These are phyloP conservation scores for Vidua macroura DNA, from an alignment of 2,113 vertebrate genomes.

Conservation along the genomic window DNA sequence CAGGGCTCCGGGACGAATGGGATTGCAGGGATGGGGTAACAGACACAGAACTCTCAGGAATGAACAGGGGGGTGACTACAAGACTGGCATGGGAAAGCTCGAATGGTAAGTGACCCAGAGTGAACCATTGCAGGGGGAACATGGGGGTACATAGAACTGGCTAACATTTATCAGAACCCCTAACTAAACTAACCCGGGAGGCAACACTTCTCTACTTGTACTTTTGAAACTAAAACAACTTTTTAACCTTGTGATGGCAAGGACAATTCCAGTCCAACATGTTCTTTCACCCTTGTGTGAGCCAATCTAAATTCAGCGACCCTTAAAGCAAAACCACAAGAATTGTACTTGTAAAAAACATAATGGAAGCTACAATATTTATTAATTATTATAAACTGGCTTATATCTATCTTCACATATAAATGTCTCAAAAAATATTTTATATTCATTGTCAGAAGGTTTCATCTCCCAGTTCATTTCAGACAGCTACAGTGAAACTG, in stretches of 20 bases:
- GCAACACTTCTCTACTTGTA: neutral
- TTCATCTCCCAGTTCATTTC: neutral
- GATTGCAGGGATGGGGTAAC: too few species aligned
- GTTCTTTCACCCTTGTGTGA: neutral
- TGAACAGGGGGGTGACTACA: too few species aligned
- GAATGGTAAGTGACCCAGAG: too few species aligned
- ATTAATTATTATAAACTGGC: neutral
- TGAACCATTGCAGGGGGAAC: too few species aligned
- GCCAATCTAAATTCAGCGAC: neutral
- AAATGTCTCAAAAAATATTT: neutral
- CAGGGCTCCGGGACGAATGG: too few species aligned
- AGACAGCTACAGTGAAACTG: neutral
- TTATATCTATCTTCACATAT: neutral
- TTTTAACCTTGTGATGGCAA: neutral
- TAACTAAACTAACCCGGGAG: too few species aligned
- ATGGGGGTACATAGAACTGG: too few species aligned
- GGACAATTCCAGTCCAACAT: neutral
- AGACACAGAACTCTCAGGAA: too few species aligned
- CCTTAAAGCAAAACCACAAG: neutral
- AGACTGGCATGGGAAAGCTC: too few species aligned
- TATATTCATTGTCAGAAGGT: neutral
- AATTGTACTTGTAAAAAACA: neutral
- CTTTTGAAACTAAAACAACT: neutral
- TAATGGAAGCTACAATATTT: neutral
- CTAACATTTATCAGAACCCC: too few species aligned